Evolutionary conservation across 2,888 invertebrate species (phyloP), one percentile per base, ranked within the genome.

Genomic region (Netelia inedita): DNA sequence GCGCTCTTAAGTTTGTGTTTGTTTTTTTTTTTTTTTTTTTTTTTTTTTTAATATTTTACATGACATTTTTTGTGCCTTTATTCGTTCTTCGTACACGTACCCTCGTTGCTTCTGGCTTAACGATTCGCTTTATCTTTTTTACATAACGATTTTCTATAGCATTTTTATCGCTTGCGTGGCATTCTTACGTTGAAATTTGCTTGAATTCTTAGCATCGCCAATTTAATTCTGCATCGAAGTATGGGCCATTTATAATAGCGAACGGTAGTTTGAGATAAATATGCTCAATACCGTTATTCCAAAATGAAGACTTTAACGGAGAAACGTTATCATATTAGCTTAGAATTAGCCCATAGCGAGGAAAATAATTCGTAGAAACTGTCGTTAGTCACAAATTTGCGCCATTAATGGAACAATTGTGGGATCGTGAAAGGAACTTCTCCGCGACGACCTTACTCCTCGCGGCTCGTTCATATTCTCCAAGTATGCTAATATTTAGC

Each of bases 401-500:
- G 41, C 41, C 76, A 76, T 79, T 74, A 63, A 57, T 50, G 23
- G 69, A 76, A 68, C 41, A 50, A 16, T 28, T 16, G 55, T 11
- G 23, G 69, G 1, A 66, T 68, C 35, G 59, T 23, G 53, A 41
- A 59, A 46, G 41, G 41, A 65, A 46, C 14, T 19, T 59, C 53
- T 61, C 61, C 23, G 11, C 19, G 14, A 35, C 35, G 35, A 57
- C 23, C 63, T 71, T n/a, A 10, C 50, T 50, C 76, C 80, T 80
- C 63, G 69, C 16, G 53, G 53, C 53, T n/a, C 53, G 16, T 79
- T 43, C 23, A 69, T 59, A 46, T 59, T 79, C 68, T 53, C 79
- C 21, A 57, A 66, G 74, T 65, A 87, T 87, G 85, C 87, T 85
- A 84, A 87, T 86, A 86, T 87, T 87, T 87, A 87, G 87, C 87